Evolutionary conservation across 2,888 invertebrate genomes (phyloP), one percentile per base, ranked within the genome.

Genomic region (Polydrusus tereticollis): DNA sequence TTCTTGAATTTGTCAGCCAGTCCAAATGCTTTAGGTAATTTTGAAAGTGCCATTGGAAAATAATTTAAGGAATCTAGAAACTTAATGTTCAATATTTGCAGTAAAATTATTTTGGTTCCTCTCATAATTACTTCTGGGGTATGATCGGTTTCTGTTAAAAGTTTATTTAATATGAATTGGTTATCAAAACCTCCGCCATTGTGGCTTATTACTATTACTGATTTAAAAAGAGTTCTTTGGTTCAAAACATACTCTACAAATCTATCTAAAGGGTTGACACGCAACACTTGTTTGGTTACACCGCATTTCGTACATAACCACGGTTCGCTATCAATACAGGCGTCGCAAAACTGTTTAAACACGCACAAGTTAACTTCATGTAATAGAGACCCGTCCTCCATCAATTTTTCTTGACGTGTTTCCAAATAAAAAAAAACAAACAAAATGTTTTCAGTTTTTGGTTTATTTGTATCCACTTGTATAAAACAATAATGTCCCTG

Each of bases 31-130:
- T 73, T 74, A 16, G 75, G 76, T 41, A 79, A 64, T 52, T 60
- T 23, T n/a, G 74, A 82, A 84, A 83, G 79, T 73, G 75, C 1
- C 69, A 60, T 20, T 75, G 29, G 29, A 5, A 29, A 29, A 7
- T 5, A 29, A 7, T 29, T 29, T 7, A 29, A 29, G 5, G 29
- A 29, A 29, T 29, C 29, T 5, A 29, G 5, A 29, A 29, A 29
- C 7, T 29, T 29, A 5, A 29, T 29, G 70, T 60, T 69, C 69
- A 29, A 72, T 47, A 57, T 72, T 73, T 57, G 33, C 38, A 69
- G 36, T 18, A 76, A 23, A 5, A 29, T 5, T 36, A 70, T 43
- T 55, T 75, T 76, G 26, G 75, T 69, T 0, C 75, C 74, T 7
- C 72, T 18, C 57, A 69, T 71, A 8, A 71, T 71, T n/a, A 69